phyloP scores from a whole-genome alignment of 2,113 vertebrate species.

The Cryptomyrus ogoouensis region DNA sequence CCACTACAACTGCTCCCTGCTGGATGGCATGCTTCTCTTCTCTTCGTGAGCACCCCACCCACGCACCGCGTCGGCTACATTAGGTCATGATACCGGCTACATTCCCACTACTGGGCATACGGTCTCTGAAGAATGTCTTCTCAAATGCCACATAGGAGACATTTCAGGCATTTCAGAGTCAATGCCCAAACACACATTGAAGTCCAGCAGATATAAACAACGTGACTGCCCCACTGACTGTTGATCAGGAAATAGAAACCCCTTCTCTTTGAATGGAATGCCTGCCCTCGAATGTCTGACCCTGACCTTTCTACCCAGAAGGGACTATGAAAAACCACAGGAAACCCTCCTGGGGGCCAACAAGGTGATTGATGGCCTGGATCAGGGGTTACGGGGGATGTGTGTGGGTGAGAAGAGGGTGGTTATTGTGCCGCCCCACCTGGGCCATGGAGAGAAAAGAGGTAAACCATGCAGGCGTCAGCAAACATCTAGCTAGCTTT shows the following conservation, averaged over 20 bases:
- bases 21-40: slow-evolving; percentile 86
- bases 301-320: slow-evolving; percentile 49
- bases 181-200: not conserved
- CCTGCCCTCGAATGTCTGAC: not conserved
- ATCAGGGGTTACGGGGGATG: slow-evolving; percentile 77
- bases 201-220: not conserved
- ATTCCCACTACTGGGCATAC: not conserved
- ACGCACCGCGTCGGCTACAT: not conserved
- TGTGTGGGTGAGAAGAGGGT: slow-evolving; percentile 78
- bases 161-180: not conserved
- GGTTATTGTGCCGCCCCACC: slow-evolving; percentile 79
- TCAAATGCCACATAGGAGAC: not conserved
- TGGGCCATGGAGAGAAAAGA: slow-evolving; percentile 84
- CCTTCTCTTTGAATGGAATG: not conserved
- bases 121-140: not conserved
- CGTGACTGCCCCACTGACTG: not conserved
- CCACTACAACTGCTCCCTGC: slow-evolving; percentile 88
- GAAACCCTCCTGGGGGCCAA: slow-evolving; percentile 72
- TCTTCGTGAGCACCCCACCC: slow-evolving; percentile 74
- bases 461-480: slow-evolving; percentile 61
- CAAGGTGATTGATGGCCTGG: slow-evolving; percentile 88
- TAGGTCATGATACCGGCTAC: not conserved
- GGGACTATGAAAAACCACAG: slow-evolving; percentile 67
- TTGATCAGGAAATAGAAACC: not conserved
- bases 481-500: not conserved